These are phyloP conservation scores for Brachypteracias leptosomus DNA, from an alignment of 2,113 vertebrate genomes.

Conservation along the genomic window DNA sequence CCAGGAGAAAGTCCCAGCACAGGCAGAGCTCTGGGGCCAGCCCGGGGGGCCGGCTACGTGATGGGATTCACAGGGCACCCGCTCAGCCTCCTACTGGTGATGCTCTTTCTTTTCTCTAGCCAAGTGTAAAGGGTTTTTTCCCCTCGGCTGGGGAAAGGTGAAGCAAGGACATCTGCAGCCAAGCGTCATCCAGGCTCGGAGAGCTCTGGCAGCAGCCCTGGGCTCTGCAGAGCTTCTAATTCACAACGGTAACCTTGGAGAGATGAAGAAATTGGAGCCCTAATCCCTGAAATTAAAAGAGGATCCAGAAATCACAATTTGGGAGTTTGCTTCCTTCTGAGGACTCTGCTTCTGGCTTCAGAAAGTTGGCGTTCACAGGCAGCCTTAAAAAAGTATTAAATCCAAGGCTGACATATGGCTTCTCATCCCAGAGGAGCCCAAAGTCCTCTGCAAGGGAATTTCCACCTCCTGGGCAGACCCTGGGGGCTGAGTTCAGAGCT, in stretches of 20 bases:
- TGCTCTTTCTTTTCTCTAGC: not conserved
- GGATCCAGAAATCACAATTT: not conserved
- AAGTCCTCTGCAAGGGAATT: not conserved
- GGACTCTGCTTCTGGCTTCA: not conserved
- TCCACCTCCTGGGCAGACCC: not conserved
- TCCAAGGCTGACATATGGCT: not conserved
- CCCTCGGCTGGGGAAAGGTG: not conserved
- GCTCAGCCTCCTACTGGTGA: not conserved
- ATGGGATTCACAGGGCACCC: not conserved
- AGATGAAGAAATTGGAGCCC: not conserved
- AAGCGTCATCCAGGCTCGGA: not conserved
- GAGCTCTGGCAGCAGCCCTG: not conserved
- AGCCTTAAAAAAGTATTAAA: not conserved
- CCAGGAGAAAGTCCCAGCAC: not conserved
- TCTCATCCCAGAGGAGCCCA: not conserved
- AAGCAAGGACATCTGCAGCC: slow-evolving; percentile 46
- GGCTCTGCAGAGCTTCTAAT: not conserved
- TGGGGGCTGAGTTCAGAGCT: not conserved
- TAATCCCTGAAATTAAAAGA: not conserved
- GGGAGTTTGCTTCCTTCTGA: not conserved
- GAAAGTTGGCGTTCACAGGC: not conserved
- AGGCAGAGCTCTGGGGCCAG: not conserved
- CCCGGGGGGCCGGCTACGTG: not conserved
- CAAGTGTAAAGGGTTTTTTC: not conserved
- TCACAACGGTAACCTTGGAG: not conserved